Conservation (phyloP, 2,888 invertebrate genomes). For the Erynnis tages region DNA sequence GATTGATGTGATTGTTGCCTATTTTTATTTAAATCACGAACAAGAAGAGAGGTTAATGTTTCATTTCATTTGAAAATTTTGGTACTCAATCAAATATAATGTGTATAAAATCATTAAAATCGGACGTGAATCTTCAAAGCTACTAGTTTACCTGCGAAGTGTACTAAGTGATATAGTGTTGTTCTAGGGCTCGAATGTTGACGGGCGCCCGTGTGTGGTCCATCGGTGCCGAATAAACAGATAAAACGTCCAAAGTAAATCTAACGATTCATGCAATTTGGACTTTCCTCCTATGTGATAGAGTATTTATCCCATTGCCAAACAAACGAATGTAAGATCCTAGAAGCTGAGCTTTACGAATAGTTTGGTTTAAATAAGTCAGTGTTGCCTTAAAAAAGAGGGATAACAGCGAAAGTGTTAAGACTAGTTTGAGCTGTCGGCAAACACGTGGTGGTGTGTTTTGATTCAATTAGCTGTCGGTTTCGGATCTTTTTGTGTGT, state of each 20-base stretch:
- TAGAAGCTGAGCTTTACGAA: slow-evolving; percentile 27
- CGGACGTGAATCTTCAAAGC: slow-evolving; percentile 57
- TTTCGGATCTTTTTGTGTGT: slow-evolving; percentile 42
- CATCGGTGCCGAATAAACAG: slow-evolving; percentile 42
- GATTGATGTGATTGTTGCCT: slow-evolving; percentile 7
- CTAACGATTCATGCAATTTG: slow-evolving; percentile 35
- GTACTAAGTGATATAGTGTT: slow-evolving; percentile 77
- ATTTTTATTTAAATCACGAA: too few relatives aligned
- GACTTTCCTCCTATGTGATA: slow-evolving; percentile 40
- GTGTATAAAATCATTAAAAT: too few relatives aligned
- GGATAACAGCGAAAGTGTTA: slow-evolving; percentile 76
- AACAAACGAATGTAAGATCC: not conserved
- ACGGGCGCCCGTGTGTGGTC: slow-evolving; percentile 78
- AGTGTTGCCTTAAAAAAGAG: slow-evolving; percentile 62
- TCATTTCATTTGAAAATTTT: too few relatives aligned
- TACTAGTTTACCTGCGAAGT: slow-evolving; percentile 77
- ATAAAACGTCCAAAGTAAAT: slow-evolving; percentile 40
- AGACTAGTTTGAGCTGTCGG: slow-evolving; percentile 58
- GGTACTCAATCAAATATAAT: too few relatives aligned
- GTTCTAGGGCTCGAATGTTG: slow-evolving; percentile 73
- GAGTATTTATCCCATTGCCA: slow-evolving; percentile 37
- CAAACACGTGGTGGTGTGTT: slow-evolving; percentile 46
- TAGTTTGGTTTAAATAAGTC: slow-evolving; percentile 54
- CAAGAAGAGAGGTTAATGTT: too few relatives aligned
- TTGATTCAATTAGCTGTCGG: slow-evolving; percentile 44